Evolutionary conservation across 2,113 vertebrate genomes (phyloP), one percentile per base, ranked within the genome.

Genomic region (Oryzias javanicus): DNA sequence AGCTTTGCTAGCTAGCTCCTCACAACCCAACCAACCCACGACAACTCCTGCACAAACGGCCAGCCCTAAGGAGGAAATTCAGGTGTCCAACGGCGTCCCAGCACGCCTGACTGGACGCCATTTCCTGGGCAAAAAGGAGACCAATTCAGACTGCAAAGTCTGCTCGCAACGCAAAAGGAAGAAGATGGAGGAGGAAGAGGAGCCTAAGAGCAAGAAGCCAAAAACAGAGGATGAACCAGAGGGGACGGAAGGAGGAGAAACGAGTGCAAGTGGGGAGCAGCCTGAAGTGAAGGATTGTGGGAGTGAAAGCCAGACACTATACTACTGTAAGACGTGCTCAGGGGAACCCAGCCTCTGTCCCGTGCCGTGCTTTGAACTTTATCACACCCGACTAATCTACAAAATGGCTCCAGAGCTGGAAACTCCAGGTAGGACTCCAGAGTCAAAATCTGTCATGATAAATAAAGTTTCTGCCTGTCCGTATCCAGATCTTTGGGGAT

Each of bases 291-390:
- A 52, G 19, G 67, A 55, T 13, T 64, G 64, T 49, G 76, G 25
- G 13, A 71, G 49, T 40, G 12, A 27, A 44, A 60, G 27, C 4
- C 46, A 52, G 58, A 86, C 82, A 0, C 35, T 44, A 1, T 85
- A 70, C 79, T 89, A 77, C 74, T 89, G 88, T 73, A 88, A 88
- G 61, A 83, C 79, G 0, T 89, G 88, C 67, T 59, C 73, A 41
- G 86, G 82, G 42, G 75, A 85, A 55, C 88, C 88, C 52, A 71
- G 64, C 59, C 86, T 89, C 57, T 89, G 88, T 60, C 79, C 88
- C 17, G 88, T 82, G 7, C 88, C 86, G 18, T 89, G 88, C 56
- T 89, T 89, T 51, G 88, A 89, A 74, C 73, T 88, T 49, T 89
- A 85, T 66, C 88, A 89, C 79, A 89, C 88, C 58, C 68, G 53